Evolutionary conservation across 2,113 vertebrate species (phyloP).

Genomic region (Heliornis fulica): DNA sequence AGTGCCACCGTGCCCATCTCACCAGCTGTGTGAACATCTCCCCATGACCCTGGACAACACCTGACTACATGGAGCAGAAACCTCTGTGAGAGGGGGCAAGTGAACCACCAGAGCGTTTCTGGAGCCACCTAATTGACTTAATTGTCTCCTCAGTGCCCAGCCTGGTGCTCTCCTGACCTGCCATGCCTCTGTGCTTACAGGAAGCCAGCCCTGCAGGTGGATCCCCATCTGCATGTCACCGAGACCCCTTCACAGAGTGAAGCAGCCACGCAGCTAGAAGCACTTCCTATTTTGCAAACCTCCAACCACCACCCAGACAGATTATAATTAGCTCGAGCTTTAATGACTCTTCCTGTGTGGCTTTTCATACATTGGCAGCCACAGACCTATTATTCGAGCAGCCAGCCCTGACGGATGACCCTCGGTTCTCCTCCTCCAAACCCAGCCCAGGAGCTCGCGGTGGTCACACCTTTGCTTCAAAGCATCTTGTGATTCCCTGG

Average conservation of each 20-base stretch:
- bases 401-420: neutral
- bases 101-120: neutral
- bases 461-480: neutral
- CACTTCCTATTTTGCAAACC: neutral
- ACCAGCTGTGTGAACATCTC: neutral
- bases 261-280: constrained; percentile 1
- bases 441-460: fast-evolving
- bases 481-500: neutral
- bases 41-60: neutral
- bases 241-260: fast-evolving
- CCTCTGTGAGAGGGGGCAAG: neutral
- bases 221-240: neutral
- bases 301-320: neutral
- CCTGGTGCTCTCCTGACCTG: neutral
- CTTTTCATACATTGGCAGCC: too few species aligned
- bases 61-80: fast-evolving
- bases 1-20: neutral
- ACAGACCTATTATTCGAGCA: neutral
- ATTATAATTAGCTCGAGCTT: neutral
- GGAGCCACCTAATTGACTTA: neutral
- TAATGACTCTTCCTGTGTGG: neutral
- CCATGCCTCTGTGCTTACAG: neutral
- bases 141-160: neutral
- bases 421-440: neutral
- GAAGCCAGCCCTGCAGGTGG: neutral